Conservation (phyloP, 2,888 invertebrate genomes). For the Nectonema munidae region DNA sequence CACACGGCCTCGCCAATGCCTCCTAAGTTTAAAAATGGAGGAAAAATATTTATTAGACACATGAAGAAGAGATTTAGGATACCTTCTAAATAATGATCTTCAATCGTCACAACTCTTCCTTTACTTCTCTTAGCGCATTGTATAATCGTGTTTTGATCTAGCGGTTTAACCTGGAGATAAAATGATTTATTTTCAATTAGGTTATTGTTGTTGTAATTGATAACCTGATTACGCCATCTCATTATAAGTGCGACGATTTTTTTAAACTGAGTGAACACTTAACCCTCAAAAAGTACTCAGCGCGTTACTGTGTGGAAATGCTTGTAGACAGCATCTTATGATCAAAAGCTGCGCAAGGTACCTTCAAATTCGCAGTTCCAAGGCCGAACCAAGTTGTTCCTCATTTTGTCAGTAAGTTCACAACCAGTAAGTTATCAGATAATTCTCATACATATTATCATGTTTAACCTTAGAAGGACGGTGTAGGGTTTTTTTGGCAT, state of each 20-base stretch:
- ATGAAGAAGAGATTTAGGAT: constrained; percentile 14
- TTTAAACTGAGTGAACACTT: constrained; percentile 15
- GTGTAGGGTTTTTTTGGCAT: too few relatives aligned
- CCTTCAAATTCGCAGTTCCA: too few relatives aligned
- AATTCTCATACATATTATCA: too few relatives aligned
- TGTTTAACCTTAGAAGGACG: too few relatives aligned
- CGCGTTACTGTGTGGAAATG: too few relatives aligned
- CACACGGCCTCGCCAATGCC: constrained; percentile 80
- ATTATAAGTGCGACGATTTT: neutral
- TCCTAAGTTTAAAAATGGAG: constrained; percentile 28
- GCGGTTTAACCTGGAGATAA: constrained; percentile 76
- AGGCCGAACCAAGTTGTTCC: too few relatives aligned
- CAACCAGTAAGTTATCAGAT: too few relatives aligned
- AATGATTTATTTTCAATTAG: too few relatives aligned
- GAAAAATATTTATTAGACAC: constrained; percentile 1
- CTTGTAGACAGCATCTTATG: too few relatives aligned
- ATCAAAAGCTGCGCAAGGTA: too few relatives aligned
- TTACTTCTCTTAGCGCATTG: constrained; percentile 39
- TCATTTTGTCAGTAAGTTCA: too few relatives aligned
- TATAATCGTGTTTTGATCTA: constrained; percentile 44
- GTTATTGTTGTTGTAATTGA: too few relatives aligned
- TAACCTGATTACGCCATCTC: neutral
- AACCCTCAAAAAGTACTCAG: constrained; percentile 18
- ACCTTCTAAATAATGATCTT: constrained; percentile 82
- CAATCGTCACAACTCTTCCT: constrained; percentile 55